Evolutionary conservation across 37 sponge, comb jelly and placozoan genomes (phyloP).

Genomic region (Eunapius fragilis): DNA sequence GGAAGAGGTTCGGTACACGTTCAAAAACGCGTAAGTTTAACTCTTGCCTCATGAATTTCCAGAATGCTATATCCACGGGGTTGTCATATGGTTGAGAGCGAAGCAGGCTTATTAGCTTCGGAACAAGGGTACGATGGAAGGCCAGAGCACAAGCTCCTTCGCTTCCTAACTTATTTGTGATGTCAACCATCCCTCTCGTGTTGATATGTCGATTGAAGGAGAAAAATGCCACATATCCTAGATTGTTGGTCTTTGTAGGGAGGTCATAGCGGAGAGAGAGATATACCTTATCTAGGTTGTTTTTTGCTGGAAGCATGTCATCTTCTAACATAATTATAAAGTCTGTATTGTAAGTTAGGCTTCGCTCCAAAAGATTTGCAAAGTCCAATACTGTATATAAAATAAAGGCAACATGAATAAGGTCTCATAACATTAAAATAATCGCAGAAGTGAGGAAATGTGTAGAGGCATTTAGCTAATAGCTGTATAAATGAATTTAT

Average conservation of each 20-base stretch:
- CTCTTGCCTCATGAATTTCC: not conserved
- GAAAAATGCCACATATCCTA: not conserved
- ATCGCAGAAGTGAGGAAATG: too few relatives aligned
- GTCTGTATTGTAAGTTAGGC: not conserved
- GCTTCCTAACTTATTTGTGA: not conserved
- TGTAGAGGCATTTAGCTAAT: too few relatives aligned
- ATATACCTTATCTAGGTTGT: slow-evolving; percentile 17
- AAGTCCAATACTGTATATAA: slow-evolving; percentile 29
- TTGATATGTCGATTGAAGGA: not conserved
- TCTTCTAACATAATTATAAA: slow-evolving; percentile 30
- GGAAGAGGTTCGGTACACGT: slow-evolving; percentile 41
- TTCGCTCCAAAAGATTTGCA: slow-evolving; percentile 1
- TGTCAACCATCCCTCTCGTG: not conserved
- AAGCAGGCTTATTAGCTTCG: not conserved
- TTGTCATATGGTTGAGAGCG: not conserved
- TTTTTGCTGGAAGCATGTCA: slow-evolving; percentile 27
- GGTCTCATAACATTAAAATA: too few relatives aligned
- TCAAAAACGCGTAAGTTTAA: not conserved
- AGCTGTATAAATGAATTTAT: too few relatives aligned
- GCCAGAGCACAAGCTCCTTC: slow-evolving; percentile 27
- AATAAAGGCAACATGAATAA: too few relatives aligned
- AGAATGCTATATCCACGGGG: slow-evolving; percentile 21
- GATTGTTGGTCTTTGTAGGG: not conserved
- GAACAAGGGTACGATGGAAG: slow-evolving; percentile 1
- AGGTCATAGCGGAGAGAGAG: not conserved